Conservation (phyloP, 2,888 invertebrate genomes). For the Villa cingulata region DNA sequence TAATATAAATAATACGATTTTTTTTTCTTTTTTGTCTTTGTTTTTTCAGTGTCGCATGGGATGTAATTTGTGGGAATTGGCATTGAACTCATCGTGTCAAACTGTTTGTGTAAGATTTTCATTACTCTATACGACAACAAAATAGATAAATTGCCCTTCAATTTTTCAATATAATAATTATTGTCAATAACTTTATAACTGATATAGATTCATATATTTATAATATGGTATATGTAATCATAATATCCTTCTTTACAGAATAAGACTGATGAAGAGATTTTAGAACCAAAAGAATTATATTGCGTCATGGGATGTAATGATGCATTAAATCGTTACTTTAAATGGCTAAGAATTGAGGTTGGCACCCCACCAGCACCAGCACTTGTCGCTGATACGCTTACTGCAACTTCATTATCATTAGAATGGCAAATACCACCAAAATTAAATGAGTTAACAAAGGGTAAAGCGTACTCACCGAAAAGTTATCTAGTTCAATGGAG, state of each 20-base stretch:
- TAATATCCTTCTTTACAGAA: constrained; percentile 39
- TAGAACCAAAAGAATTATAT: constrained; percentile 56
- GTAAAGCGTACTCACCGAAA: constrained; percentile 38
- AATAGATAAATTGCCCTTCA: no score
- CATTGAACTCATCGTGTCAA: constrained; percentile 62
- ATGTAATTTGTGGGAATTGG: constrained; percentile 64
- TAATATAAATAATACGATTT: no score
- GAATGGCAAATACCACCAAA: constrained; percentile 53
- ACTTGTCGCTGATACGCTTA: constrained; percentile 61
- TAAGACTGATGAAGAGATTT: constrained; percentile 50
- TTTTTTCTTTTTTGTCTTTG: constrained; percentile 16
- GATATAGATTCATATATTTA: no score
- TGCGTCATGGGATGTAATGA: constrained; percentile 74
- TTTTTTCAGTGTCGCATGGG: constrained; percentile 64
- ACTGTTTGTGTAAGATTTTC: constrained; percentile 64
- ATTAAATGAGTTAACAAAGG: constrained; percentile 36
- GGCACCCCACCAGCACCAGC: constrained; percentile 61
- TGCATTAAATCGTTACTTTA: constrained; percentile 61
- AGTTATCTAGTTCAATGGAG: constrained; percentile 62
- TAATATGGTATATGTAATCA: neutral
- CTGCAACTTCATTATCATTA: constrained; percentile 63
- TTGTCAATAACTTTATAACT: no score
- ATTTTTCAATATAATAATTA: no score
- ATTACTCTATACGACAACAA: no score
- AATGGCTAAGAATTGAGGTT: constrained; percentile 52